A percentile compares a stretch with the other conserved stretches of the same genome.
phyloP scores from a whole-genome alignment of 1,140 invertebrate species.

The Lucilia cuprina region DNA sequence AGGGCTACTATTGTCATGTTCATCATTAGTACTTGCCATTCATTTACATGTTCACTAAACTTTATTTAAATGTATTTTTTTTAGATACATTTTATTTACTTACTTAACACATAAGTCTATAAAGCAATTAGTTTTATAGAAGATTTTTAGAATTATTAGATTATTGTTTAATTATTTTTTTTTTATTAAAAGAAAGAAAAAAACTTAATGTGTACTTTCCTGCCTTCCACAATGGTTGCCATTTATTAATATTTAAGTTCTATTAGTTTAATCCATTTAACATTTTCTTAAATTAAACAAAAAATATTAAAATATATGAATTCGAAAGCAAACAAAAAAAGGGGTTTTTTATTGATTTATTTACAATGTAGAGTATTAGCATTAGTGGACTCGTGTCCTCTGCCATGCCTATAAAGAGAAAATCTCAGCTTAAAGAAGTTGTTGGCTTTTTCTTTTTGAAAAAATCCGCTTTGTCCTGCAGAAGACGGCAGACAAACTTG shows the following conservation, averaged over 20 bases:
- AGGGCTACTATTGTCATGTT: neutral
- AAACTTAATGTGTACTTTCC: neutral
- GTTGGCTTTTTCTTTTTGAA: no score
- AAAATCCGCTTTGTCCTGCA: no score
- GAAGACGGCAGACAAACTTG: no score
- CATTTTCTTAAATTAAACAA: neutral
- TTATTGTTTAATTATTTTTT: no score
- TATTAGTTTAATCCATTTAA: neutral
- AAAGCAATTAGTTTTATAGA: neutral
- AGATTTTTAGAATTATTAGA: neutral
- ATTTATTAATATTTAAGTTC: neutral
- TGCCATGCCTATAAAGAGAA: no score
- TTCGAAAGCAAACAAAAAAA: neutral
- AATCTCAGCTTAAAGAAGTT: no score
- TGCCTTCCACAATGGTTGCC: constrained; percentile 13
- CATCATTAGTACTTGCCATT: neutral
- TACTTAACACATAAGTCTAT: neutral
- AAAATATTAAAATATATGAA: neutral
- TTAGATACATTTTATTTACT: neutral
- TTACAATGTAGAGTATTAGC: no score
- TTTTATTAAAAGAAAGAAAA: no score
- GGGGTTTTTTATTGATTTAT: no score
- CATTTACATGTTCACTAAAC: neutral
- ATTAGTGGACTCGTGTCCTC: no score
- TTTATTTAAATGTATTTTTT: neutral